A percentile compares a stretch with the other conserved stretches of the same genome.
phyloP scores from a whole-genome alignment of 2,113 vertebrate genomes.

The Oreamnos americanus region DNA sequence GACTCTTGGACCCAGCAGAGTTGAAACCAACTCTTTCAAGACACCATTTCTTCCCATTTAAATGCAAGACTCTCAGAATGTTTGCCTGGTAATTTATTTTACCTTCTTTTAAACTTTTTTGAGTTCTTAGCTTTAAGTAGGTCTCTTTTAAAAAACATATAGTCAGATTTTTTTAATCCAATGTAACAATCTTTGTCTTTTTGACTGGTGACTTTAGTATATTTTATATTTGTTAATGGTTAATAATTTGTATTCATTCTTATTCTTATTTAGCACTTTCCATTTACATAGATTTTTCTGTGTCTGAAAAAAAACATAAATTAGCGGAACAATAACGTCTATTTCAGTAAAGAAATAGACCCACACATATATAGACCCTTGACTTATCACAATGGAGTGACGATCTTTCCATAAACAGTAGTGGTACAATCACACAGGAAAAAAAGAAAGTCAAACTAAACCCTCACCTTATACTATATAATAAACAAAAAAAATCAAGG shows the following conservation, averaged over 20 bases:
- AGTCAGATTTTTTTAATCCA: background rate
- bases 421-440: background rate
- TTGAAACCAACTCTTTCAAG: background rate
- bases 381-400: background rate
- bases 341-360: background rate
- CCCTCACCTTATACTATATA: background rate
- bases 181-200: background rate
- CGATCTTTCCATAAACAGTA: background rate
- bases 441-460: background rate
- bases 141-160: background rate
- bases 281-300: background rate
- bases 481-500: background rate
- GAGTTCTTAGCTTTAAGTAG: background rate
- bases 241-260: background rate
- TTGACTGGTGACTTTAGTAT: background rate
- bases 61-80: background rate
- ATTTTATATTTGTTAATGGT: slow-evolving; percentile 2
- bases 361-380: background rate
- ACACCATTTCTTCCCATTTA: background rate
- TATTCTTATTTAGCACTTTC: background rate
- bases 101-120: background rate
- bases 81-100: background rate
- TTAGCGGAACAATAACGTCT: background rate
- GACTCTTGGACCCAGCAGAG: background rate
- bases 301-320: background rate